phyloP scores from a whole-genome alignment of 2,113 vertebrate species.

The Centrocercus urophasianus region DNA sequence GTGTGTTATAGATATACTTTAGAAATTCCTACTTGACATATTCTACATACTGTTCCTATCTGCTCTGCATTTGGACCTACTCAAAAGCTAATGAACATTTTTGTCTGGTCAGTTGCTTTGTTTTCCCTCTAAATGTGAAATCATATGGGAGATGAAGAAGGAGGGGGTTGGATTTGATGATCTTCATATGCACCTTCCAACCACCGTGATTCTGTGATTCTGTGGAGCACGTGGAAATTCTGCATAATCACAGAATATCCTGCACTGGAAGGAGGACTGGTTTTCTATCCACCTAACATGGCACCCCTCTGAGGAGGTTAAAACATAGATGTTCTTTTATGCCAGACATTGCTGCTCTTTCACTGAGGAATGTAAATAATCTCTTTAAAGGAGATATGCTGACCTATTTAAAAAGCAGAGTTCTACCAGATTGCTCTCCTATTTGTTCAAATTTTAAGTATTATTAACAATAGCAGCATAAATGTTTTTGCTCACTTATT shows the following conservation, averaged over 20 bases:
- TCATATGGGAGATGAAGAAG: neutral
- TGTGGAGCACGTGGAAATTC: no score
- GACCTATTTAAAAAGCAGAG: neutral
- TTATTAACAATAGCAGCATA: neutral
- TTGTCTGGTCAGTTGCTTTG: no score
- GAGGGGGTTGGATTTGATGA: no score
- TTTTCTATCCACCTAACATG: neutral
- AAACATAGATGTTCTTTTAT: neutral
- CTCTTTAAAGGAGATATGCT: neutral
- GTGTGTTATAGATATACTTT: neutral
- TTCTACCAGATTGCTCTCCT: neutral
- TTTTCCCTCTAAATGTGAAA: neutral
- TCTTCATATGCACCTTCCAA: no score
- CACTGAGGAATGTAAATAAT: neutral
- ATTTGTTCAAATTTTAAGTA: neutral
- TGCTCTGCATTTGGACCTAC: neutral
- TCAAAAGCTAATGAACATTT: neutral
- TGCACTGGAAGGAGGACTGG: no score
- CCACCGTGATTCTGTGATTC: no score
- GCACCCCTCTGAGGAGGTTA: neutral
- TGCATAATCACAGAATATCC: no score
- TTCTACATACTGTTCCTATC: neutral
- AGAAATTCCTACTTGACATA: neutral
- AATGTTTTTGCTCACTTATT: neutral
- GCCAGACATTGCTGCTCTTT: neutral